These are phyloP conservation scores for Drosophila mettleri DNA, from an alignment of 2,888 invertebrate species.

Conservation along the genomic window DNA sequence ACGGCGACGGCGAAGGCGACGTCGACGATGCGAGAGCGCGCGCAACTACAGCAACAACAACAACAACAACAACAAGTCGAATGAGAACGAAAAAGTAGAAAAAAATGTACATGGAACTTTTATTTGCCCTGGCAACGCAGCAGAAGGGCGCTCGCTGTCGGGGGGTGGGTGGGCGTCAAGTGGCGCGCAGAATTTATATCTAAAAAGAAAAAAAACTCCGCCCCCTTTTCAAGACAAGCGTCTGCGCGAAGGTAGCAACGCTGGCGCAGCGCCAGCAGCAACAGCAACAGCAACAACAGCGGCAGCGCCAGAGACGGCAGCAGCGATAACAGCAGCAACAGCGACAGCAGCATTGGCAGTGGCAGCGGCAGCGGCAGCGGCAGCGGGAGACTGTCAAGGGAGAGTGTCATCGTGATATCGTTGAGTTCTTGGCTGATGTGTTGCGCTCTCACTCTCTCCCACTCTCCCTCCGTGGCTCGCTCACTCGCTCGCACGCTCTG, in stretches of 20 bases:
- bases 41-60: constrained; percentile 29
- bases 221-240: constrained; percentile 83
- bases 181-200: constrained; percentile 55
- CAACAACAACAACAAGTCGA: constrained; percentile 26
- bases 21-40: constrained; percentile 51
- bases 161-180: constrained; percentile 45
- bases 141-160: constrained; percentile 54
- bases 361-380: constrained; percentile 4
- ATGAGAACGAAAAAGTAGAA: constrained; percentile 25
- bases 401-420: constrained; percentile 57
- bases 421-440: constrained; percentile 34
- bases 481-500: constrained; percentile 56
- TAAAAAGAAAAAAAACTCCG: constrained; percentile 82
- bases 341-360: constrained; percentile 6
- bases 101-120: constrained; percentile 71
- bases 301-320: neutral
- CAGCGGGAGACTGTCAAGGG: constrained; percentile 19
- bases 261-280: constrained; percentile 63
- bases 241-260: constrained; percentile 79
- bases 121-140: constrained; percentile 52
- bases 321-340: constrained; percentile 3
- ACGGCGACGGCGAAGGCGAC: constrained; percentile 30
- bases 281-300: neutral
- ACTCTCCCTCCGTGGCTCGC: constrained; percentile 17
- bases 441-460: constrained; percentile 15